Evolutionary conservation across 2,113 vertebrate genomes (phyloP), one percentile per base, ranked within the genome.

Genomic region (Copsychus sechellarum): DNA sequence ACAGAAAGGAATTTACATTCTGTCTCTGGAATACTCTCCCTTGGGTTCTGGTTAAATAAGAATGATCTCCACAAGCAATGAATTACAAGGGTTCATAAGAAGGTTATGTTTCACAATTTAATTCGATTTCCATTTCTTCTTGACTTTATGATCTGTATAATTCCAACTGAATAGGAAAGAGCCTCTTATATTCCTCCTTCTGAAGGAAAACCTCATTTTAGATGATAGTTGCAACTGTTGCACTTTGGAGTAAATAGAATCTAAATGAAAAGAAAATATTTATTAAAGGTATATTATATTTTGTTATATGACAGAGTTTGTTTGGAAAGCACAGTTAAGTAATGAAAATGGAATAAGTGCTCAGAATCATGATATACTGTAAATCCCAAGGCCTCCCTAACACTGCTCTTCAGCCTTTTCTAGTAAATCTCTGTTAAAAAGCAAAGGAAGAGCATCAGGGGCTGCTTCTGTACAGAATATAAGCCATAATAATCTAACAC

Each of bases 21-120:
- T 82, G 66, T 33, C 86, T 84, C 82, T 48, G 62, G 67, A 92
- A 71, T 34, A 26, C 34, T 61, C 38, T 89, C 87, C 89, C 77
- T 91, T 79, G 69, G 76, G 65, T 86, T 94, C 93, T 86, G 90
- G 88, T 94, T 97, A 97, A 95, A 76, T 83, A 89, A 86, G 66
- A 54, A 47, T 56, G 57, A 81, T 77, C 50, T 97, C 45, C 9
- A 22, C 90, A 91, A 96, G 88, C 83, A 81, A 11, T 90, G 73
- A 92, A 92, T 92, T 92, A 57, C 62, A 88, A 95, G 86, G 91
- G 92, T 96, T 98, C 94, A 89, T 87, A 92, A 95, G 94, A 94
- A 97, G 91, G 82, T 92, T 96, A 74, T 78, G 92, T 77, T 95
- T 94, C 66, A 88, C 64, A 50, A 60, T 62, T 77, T 73, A 93